Conservation (phyloP, 2,888 invertebrate species). For the Lasioglossum figueresi region DNA sequence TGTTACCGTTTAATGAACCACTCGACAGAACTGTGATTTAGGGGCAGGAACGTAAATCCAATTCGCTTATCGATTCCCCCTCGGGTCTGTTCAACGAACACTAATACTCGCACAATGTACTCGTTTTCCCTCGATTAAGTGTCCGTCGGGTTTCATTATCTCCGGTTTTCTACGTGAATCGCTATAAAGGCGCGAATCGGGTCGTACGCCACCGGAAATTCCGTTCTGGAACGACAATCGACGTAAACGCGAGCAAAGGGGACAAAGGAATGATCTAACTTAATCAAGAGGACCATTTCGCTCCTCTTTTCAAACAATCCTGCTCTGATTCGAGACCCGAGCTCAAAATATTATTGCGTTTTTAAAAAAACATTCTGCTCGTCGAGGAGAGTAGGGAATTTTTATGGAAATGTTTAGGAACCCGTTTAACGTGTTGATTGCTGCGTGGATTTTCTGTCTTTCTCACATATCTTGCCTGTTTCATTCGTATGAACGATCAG, state of each 20-base stretch:
- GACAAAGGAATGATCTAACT: background rate
- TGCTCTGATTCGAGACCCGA: background rate
- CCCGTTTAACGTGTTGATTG: background rate
- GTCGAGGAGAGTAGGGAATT: background rate
- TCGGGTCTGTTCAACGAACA: constrained; percentile 19
- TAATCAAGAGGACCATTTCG: background rate
- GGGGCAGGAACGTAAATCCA: constrained; percentile 3
- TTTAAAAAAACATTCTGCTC: background rate
- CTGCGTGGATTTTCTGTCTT: too few relatives aligned
- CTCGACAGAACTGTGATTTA: constrained; percentile 24
- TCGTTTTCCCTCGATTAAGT: constrained; percentile 22
- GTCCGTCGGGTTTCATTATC: constrained; percentile 9
- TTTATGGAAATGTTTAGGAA: background rate
- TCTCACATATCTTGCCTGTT: too few relatives aligned
- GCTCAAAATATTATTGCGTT: background rate
- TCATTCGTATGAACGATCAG: too few relatives aligned
- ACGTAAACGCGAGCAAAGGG: background rate
- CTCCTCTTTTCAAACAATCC: background rate
- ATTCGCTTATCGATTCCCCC: constrained; percentile 30
- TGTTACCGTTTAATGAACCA: constrained; percentile 25
- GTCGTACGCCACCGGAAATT: background rate
- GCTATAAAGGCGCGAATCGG: background rate
- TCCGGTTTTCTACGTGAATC: constrained; percentile 2
- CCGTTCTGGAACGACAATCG: background rate
- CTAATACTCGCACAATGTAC: background rate